Base-by-base conservation (phyloP, 2,888 invertebrate species). In the Orgyia antiqua region DNA sequence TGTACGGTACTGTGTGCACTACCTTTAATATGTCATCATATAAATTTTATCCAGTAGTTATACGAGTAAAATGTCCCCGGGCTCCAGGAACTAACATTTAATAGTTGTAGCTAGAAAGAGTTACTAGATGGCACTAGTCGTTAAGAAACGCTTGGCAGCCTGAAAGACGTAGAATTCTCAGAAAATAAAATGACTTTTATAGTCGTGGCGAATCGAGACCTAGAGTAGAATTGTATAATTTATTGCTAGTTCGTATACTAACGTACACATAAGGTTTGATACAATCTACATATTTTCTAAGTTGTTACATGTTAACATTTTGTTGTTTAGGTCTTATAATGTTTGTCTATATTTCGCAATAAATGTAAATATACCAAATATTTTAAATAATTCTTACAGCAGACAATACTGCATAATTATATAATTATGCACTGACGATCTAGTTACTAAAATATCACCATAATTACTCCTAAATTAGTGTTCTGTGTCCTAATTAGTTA, bases 111-210 rank as follows among this genome's bases (percentile, higher is more conserved):
- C n/a, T n/a, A n/a, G n/a, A n/a, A n/a, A n/a, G n/a, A n/a, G n/a
- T n/a, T n/a, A n/a, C 55, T 52, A 51, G 51, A 54, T 51, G 51
- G 48, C 49, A 33, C 17, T 54, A 23, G 55, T 51, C 55, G 48
- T 52, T 54, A 51, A 41, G 49, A 31, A 42, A 23, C 35, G 29
- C 33, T 19, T 30, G 31, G 19, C 36, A 31, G 38, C 33, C 12
- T 26, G 33, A 51, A 48, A 43, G 51, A 33, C 42, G 36, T 39
- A 44, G 32, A 35, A 39, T 34, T 27, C 27, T 8, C 12, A 10
- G 30, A 35, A 39, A 23, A 44, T 37, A 44, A 43, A 41, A 41
- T 19, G 27, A 39, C 15, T 36, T 25, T 25, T 33, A 37, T 29
- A 50, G 33, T 27, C 32, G 43, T 34, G 31, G 27, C 31, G 37